Evolutionary conservation across 2,888 invertebrate species (phyloP).

Genomic region (Synanthedon andrenaeformis): DNA sequence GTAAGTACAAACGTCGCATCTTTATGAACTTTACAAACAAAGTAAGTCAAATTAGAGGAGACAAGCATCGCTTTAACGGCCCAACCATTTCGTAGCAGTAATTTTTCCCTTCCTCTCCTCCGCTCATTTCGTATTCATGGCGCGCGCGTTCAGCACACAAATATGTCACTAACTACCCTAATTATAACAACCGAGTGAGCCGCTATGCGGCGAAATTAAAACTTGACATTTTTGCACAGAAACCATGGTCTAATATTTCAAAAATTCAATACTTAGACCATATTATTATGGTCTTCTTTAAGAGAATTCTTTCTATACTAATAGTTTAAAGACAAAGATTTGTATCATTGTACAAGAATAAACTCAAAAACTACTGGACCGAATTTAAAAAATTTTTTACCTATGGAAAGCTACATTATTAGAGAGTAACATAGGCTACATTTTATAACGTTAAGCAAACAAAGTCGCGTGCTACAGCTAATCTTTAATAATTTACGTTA

Average conservation of each 20-base stretch:
- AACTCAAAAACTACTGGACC: too few relatives aligned
- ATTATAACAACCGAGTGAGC: constrained; percentile 12
- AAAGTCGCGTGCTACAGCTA: too few relatives aligned
- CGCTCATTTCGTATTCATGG: constrained; percentile 24
- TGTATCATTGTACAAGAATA: too few relatives aligned
- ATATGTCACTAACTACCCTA: constrained; percentile 24
- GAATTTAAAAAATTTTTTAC: too few relatives aligned
- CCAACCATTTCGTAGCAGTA: constrained; percentile 10
- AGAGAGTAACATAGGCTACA: too few relatives aligned
- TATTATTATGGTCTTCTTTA: too few relatives aligned
- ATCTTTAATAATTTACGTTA: too few relatives aligned
- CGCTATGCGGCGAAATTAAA: not conserved
- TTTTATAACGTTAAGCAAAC: too few relatives aligned
- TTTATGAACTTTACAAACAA: constrained; percentile 9
- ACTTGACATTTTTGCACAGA: not conserved
- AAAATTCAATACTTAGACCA: not conserved
- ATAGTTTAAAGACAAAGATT: too few relatives aligned
- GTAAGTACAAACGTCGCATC: not conserved
- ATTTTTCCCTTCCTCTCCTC: constrained; percentile 8
- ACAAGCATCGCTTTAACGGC: constrained; percentile 12
- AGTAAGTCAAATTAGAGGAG: constrained; percentile 15
- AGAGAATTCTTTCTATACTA: not conserved
- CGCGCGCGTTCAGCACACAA: constrained; percentile 17
- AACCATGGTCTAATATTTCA: not conserved
- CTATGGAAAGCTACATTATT: too few relatives aligned